Conservation (phyloP, 2,113 vertebrate species). For the Aleadryas rufinucha region DNA sequence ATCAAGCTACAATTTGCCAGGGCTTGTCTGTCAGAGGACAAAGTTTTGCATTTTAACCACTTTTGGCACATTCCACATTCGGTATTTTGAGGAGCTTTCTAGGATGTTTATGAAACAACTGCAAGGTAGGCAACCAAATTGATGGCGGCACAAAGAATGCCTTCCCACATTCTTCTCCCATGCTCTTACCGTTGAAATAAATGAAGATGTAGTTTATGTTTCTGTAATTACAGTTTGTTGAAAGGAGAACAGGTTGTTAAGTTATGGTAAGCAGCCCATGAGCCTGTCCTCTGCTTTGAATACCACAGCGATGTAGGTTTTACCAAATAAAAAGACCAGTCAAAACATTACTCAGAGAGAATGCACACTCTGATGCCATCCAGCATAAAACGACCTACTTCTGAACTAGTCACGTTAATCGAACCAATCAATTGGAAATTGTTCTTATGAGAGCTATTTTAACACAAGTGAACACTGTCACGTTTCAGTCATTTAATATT, state of each 20-base stretch:
- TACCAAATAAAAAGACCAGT: not conserved
- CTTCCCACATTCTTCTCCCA: slow-evolving; percentile 36
- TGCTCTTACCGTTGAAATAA: not conserved
- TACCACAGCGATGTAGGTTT: not conserved
- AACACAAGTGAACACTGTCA: not conserved
- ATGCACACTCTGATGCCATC: not conserved
- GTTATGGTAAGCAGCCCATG: not conserved
- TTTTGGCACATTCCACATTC: slow-evolving; percentile 38
- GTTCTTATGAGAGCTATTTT: not conserved
- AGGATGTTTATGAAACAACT: slow-evolving; percentile 48
- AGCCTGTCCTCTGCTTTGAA: slow-evolving; percentile 13
- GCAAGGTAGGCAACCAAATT: not conserved
- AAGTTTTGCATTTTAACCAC: slow-evolving; percentile 41
- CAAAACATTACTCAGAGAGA: not conserved
- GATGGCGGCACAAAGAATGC: not conserved
- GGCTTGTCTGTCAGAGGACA: slow-evolving; percentile 19
- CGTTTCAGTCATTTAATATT: not conserved
- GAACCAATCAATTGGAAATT: not conserved
- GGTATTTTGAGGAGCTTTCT: slow-evolving; percentile 44
- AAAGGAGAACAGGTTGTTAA: slow-evolving; percentile 6
- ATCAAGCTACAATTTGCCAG: slow-evolving; percentile 36
- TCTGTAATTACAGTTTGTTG: slow-evolving; percentile 44
- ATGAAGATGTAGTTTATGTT: slow-evolving; percentile 20
- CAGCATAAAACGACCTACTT: not conserved
- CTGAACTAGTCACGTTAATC: not conserved